phyloP scores from a whole-genome alignment of 2,888 invertebrate genomes.

The Agrotis puta region DNA sequence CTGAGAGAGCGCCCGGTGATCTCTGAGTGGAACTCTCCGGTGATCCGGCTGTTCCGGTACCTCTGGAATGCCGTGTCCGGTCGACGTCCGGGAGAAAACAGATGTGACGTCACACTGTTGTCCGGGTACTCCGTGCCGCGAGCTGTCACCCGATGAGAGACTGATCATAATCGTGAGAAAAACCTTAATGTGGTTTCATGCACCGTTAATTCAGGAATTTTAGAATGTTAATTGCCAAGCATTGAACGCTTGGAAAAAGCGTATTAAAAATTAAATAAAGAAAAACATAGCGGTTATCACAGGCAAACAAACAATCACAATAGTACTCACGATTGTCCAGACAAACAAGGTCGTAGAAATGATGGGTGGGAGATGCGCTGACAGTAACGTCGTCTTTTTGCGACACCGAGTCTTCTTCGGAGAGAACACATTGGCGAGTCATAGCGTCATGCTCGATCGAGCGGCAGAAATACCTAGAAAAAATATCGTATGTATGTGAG shows the following conservation, averaged over 20 bases:
- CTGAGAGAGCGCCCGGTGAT: constrained; percentile 96
- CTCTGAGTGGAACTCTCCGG: constrained; percentile 97
- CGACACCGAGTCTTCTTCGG: constrained; percentile 97
- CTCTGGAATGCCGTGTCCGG: constrained; percentile 97
- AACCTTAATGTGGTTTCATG: constrained; percentile 84
- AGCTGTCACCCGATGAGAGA: constrained; percentile 93
- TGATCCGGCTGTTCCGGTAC: constrained; percentile 96
- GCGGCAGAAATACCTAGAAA: constrained; percentile 94
- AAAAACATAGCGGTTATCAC: constrained; percentile 44
- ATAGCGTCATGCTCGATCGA: constrained; percentile 97
- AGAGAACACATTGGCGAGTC: constrained; percentile 96
- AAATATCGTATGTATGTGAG: constrained; percentile 44
- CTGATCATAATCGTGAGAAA: constrained; percentile 89
- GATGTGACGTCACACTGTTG: constrained; percentile 96
- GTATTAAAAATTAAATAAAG: constrained; percentile 24
- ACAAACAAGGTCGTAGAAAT: constrained; percentile 97
- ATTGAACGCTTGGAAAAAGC: constrained; percentile 33
- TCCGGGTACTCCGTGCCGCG: constrained; percentile 97
- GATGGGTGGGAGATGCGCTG: constrained; percentile 96
- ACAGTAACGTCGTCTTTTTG: constrained; percentile 97
- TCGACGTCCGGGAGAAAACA: constrained; percentile 95
- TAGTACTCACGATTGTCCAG: constrained; percentile 96
- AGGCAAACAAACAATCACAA: constrained; percentile 48
- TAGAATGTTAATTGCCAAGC: constrained; percentile 48
- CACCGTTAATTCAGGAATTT: constrained; percentile 63